phyloP scores from a whole-genome alignment of 30 jellyfish, hydroid and myxozoan genomes.

The Nemopilema nomurai region DNA sequence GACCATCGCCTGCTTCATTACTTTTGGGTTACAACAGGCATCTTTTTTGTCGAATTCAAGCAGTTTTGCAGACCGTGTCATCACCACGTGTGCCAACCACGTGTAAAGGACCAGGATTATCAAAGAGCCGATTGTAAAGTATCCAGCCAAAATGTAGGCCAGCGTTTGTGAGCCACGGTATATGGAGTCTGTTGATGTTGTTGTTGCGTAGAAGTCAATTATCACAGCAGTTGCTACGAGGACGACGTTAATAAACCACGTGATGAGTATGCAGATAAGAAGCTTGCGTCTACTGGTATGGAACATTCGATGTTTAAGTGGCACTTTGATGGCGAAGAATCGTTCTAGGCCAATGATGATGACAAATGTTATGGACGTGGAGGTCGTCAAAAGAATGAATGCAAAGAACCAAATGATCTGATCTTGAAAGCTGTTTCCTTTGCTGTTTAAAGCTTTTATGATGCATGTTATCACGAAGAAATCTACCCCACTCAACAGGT shows the following conservation, averaged over 20 bases:
- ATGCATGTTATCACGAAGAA: background rate
- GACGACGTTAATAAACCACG: conserved; percentile 6
- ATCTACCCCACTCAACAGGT: conserved; percentile 2
- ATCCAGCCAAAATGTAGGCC: conserved; percentile 1
- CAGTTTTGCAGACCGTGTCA: background rate
- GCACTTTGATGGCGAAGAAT: conserved; percentile 30
- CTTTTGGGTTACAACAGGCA: background rate
- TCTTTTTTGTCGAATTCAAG: conserved; percentile 20
- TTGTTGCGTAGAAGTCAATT: background rate
- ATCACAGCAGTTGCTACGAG: background rate
- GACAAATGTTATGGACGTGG: conserved; percentile 13
- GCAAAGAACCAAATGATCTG: background rate
- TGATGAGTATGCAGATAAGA: background rate
- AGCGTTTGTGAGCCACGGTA: background rate
- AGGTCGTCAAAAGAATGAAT: background rate
- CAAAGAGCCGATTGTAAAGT: background rate
- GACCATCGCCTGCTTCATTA: conserved; percentile 23
- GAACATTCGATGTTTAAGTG: conserved; percentile 39
- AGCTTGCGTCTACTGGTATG: conserved; percentile 11
- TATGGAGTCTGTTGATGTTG: too few species aligned
- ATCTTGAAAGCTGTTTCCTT: background rate
- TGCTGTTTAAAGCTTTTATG: background rate
- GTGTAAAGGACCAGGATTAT: conserved; percentile 12
- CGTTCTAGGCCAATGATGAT: conserved; percentile 27
- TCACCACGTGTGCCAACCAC: conserved; percentile 7